Conservation (phyloP, 2,888 invertebrate species). For the Mongoloraphidia duomilia region DNA sequence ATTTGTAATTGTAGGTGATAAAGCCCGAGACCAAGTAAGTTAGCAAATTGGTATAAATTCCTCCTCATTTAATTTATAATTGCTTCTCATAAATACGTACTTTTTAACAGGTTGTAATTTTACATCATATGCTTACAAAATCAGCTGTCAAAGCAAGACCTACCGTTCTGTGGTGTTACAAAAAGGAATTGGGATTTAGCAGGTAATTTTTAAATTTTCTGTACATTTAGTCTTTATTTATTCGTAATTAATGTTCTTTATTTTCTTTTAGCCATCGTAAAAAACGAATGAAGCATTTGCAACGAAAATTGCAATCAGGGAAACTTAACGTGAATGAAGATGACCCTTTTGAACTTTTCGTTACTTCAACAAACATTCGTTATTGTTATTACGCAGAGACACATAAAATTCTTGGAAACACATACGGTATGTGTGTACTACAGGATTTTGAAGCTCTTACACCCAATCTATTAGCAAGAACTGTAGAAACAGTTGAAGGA, state of each 20-base stretch:
- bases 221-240: background rate
- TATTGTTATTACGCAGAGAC: conserved; percentile 97
- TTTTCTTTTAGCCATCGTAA: conserved; percentile 59
- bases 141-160: conserved; percentile 86
- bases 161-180: conserved; percentile 96
- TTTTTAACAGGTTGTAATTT: conserved; percentile 66
- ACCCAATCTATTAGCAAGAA: conserved; percentile 89
- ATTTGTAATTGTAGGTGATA: conserved; percentile 91
- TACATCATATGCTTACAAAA: conserved; percentile 96
- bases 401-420: conserved; percentile 93
- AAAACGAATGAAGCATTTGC: conserved; percentile 73
- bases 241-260: background rate
- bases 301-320: conserved; percentile 75
- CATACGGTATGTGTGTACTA: conserved; percentile 39
- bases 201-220: conserved; percentile 12
- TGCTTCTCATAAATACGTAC: conserved; percentile 5
- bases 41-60: background rate
- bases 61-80: background rate
- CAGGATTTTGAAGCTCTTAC: conserved; percentile 96
- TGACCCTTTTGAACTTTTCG: conserved; percentile 90
- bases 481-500: conserved; percentile 96
- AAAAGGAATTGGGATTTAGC: conserved; percentile 50
- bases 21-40: conserved; percentile 82
- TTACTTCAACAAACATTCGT: conserved; percentile 90
- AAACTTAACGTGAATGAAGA: conserved; percentile 84